These are phyloP conservation scores for Aleiodes testaceus DNA, from an alignment of 2,888 invertebrate species.

Conservation along the genomic window DNA sequence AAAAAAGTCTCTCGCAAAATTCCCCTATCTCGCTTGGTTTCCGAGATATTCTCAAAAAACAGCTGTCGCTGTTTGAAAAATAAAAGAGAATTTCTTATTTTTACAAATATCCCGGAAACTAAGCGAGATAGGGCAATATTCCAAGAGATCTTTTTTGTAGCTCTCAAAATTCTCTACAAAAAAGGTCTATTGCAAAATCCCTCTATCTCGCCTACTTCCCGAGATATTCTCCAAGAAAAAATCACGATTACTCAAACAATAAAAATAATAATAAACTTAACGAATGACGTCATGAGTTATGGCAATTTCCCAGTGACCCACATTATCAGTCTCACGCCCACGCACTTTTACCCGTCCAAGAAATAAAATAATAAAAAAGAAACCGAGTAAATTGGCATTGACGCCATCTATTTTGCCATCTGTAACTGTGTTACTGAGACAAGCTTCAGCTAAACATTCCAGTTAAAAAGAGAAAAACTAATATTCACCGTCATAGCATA, in stretches of 20 bases:
- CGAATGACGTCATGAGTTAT: conserved; percentile 46
- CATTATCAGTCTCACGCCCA: conserved; percentile 54
- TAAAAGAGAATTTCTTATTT: no score
- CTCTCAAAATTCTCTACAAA: no score
- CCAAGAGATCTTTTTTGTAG: no score
- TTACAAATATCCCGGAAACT: no score
- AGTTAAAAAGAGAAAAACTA: conserved; percentile 3
- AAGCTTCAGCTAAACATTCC: not conserved
- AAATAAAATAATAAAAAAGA: not conserved
- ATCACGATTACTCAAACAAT: conserved; percentile 38
- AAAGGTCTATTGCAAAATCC: no score
- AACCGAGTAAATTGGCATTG: conserved; percentile 13
- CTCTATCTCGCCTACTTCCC: no score
- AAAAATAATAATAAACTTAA: conserved; percentile 48
- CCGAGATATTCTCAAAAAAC: no score
- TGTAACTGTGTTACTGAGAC: not conserved
- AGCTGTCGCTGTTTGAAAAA: no score
- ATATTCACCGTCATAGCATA: conserved; percentile 28
- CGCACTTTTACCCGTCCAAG: conserved; percentile 26
- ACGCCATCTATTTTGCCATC: conserved; percentile 25
- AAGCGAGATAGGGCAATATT: no score
- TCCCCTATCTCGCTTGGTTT: no score
- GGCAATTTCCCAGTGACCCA: conserved; percentile 70
- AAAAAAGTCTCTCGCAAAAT: no score
- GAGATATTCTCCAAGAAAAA: no score